These are phyloP conservation scores for Synanthedon tipuliformis DNA, from an alignment of 2,888 invertebrate genomes.

Conservation along the genomic window DNA sequence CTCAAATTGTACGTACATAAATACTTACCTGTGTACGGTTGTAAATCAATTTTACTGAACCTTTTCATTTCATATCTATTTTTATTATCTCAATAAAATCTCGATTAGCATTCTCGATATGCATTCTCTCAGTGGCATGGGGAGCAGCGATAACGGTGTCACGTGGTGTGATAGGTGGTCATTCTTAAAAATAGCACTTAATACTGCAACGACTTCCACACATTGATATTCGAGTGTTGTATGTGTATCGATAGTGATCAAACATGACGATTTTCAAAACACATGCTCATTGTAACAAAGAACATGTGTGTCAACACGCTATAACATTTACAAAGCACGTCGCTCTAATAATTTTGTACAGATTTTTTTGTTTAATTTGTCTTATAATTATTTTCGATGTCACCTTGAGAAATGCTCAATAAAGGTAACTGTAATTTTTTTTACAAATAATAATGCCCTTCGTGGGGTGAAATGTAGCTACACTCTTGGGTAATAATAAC, in stretches of 20 bases:
- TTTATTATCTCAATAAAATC: too few relatives aligned
- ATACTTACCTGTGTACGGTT: too few relatives aligned
- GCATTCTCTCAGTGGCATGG: background rate
- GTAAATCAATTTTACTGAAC: too few relatives aligned
- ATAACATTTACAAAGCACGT: background rate
- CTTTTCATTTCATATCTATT: too few relatives aligned
- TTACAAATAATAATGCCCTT: too few relatives aligned
- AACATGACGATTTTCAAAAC: slow-evolving; percentile 27
- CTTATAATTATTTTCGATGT: too few relatives aligned
- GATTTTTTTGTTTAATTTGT: too few relatives aligned
- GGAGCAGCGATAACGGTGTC: background rate
- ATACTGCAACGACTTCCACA: background rate
- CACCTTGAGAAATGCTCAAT: too few relatives aligned
- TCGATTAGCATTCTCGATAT: background rate
- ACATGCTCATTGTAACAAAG: slow-evolving; percentile 19
- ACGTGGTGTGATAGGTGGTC: background rate
- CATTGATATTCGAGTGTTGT: slow-evolving; percentile 19
- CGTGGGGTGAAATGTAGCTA: too few relatives aligned
- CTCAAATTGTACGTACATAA: too few relatives aligned
- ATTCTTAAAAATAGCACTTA: background rate
- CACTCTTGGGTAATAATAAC: too few relatives aligned
- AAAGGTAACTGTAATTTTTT: too few relatives aligned
- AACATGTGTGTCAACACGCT: slow-evolving; percentile 17
- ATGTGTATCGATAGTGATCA: slow-evolving; percentile 16
- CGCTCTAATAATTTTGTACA: background rate